Conservation (phyloP, 2,888 invertebrate genomes). For the Platycnemis pennipes region DNA sequence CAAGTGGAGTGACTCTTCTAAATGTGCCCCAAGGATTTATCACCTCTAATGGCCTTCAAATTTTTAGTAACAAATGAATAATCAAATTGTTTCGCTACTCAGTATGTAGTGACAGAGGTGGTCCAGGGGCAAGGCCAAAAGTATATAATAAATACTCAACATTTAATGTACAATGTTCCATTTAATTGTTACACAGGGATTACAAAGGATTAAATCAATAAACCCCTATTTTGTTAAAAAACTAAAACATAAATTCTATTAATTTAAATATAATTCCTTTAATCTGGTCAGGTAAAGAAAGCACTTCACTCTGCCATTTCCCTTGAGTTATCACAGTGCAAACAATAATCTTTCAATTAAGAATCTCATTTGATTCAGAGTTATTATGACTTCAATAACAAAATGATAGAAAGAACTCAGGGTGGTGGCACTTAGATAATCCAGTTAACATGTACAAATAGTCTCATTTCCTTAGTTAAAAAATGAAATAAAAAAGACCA, state of each 20-base stretch:
- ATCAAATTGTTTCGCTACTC: background rate
- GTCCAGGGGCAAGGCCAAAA: slow-evolving; percentile 1
- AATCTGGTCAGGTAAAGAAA: slow-evolving; percentile 42
- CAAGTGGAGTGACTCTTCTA: background rate
- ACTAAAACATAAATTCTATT: slow-evolving; percentile 57
- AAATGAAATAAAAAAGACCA: slow-evolving; percentile 14
- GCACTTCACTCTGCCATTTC: slow-evolving; percentile 37
- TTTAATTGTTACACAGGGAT: slow-evolving; percentile 59
- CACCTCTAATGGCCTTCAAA: slow-evolving; percentile 28
- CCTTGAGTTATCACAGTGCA: slow-evolving; percentile 56
- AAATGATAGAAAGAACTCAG: slow-evolving; percentile 35
- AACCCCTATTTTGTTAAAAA: slow-evolving; percentile 60
- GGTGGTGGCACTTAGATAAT: background rate
- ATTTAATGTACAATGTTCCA: slow-evolving; percentile 36
- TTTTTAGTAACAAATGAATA: background rate
- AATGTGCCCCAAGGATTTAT: background rate
- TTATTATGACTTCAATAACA: background rate
- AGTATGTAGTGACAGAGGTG: background rate
- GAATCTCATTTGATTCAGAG: slow-evolving; percentile 28
- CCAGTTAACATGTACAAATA: slow-evolving; percentile 6
- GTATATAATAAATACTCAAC: background rate
- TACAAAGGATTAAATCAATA: slow-evolving; percentile 60
- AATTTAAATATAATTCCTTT: slow-evolving; percentile 62
- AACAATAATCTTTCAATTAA: slow-evolving; percentile 52
- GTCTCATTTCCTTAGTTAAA: background rate